Evolutionary conservation across 2,797 vertebrate species (phyloP).

Genomic region (Pitangus sulphuratus): DNA sequence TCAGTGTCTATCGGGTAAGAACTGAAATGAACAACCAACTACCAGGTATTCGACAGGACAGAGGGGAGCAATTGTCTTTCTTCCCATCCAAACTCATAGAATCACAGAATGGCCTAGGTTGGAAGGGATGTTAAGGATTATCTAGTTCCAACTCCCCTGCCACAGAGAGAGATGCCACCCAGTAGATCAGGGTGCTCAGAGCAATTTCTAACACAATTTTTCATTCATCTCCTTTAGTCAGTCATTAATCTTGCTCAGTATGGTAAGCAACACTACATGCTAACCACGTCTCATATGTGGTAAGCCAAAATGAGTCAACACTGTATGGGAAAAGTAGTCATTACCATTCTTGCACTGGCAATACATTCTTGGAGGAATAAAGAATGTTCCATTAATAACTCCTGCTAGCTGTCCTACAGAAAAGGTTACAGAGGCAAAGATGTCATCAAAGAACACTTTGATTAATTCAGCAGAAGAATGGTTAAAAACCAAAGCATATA

Average conservation of each 20-base stretch:
- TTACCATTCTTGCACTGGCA: neutral
- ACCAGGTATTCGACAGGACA: neutral
- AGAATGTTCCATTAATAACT: neutral
- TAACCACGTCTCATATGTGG: neutral
- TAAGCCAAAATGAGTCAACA: neutral
- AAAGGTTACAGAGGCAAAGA: conserved; percentile 9
- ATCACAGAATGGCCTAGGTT: neutral
- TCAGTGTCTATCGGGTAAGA: neutral
- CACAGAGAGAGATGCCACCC: neutral
- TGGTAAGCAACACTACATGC: neutral
- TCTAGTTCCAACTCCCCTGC: neutral
- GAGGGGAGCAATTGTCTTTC: neutral
- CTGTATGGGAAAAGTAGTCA: neutral
- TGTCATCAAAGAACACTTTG: neutral
- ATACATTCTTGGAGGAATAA: neutral
- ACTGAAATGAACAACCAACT: neutral
- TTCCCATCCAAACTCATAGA: neutral
- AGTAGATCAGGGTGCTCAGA: neutral
- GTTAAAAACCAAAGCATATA: neutral
- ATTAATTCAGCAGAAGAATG: neutral
- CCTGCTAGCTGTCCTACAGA: neutral
- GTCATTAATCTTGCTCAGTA: neutral
- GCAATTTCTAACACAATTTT: neutral
- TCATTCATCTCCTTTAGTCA: rapidly evolving
- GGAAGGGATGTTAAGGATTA: neutral